Evolutionary conservation across 2,797 vertebrate genomes (phyloP).

Genomic region (Molossus alvarezi): DNA sequence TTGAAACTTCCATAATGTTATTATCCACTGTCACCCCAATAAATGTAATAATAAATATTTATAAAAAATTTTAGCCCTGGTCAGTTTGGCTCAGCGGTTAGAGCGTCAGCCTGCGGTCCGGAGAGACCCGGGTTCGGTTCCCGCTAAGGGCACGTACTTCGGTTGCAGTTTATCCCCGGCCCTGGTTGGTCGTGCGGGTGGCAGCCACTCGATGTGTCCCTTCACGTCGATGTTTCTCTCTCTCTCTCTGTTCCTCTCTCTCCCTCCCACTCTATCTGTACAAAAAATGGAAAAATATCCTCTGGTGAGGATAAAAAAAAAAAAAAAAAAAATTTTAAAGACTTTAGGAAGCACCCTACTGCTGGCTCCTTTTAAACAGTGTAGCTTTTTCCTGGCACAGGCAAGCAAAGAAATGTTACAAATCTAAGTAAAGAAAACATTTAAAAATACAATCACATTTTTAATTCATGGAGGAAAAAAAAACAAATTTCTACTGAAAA

Average conservation of each 20-base stretch:
- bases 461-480: neutral
- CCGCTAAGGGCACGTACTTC: too few relatives aligned
- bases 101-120: too few relatives aligned
- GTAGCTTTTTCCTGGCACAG: neutral
- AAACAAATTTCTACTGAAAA: conserved; percentile 4
- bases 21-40: neutral
- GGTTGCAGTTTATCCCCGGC: too few relatives aligned
- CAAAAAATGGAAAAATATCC: too few relatives aligned
- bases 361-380: neutral
- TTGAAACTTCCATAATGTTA: neutral
- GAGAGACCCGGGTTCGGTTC: too few relatives aligned
- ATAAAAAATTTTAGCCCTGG: neutral
- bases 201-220: too few relatives aligned
- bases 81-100: too few relatives aligned
- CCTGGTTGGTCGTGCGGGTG: too few relatives aligned
- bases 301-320: too few relatives aligned
- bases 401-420: neutral
- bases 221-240: too few relatives aligned
- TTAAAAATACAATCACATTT: neutral
- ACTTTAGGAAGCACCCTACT: neutral
- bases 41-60: neutral
- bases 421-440: neutral
- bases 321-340: neutral
- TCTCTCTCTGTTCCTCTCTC: too few relatives aligned
- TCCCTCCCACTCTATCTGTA: too few relatives aligned